Conservation (phyloP, 2,113 vertebrate species). For the Amphiprion percula region DNA sequence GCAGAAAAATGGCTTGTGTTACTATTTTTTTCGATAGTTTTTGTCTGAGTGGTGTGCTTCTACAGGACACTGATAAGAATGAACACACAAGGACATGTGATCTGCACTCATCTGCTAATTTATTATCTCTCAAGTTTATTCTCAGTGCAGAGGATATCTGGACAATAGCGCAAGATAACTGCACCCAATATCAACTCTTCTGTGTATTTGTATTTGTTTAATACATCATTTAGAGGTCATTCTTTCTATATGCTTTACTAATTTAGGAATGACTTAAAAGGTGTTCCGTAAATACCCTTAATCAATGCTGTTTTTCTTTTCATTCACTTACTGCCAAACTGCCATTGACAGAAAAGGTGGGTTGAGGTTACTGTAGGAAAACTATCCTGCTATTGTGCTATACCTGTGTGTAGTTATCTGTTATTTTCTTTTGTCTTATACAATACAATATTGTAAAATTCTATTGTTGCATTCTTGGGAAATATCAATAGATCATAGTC, state of each 20-base stretch:
- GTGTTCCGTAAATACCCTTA: not conserved
- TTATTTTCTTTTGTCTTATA: slow-evolving; percentile 5
- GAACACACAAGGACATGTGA: slow-evolving; percentile 38
- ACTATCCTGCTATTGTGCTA: not conserved
- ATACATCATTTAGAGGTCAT: slow-evolving; percentile 28
- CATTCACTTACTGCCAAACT: not conserved
- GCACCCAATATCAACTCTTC: slow-evolving; percentile 11
- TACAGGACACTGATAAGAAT: slow-evolving; percentile 29
- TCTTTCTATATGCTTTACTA: not conserved
- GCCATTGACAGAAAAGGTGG: not conserved
- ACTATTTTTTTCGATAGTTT: not conserved
- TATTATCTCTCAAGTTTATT: slow-evolving; percentile 39
- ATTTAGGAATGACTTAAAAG: not conserved
- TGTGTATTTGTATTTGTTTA: slow-evolving; percentile 20
- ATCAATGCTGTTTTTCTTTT: slow-evolving; percentile 13
- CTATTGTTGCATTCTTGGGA: not conserved
- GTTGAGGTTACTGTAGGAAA: not conserved
- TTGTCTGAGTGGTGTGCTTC: slow-evolving; percentile 48
- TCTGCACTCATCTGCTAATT: slow-evolving; percentile 24
- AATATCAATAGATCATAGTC: too few species aligned
- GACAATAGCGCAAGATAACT: slow-evolving; percentile 41
- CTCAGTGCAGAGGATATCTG: slow-evolving; percentile 28
- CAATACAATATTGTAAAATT: slow-evolving; percentile 6
- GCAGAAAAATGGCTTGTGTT: slow-evolving; percentile 15
- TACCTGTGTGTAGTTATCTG: not conserved